A percentile compares a stretch with the other conserved stretches of the same genome.
phyloP scores from a whole-genome alignment of 2,797 vertebrate genomes.

The Adrianichthys oophorus region DNA sequence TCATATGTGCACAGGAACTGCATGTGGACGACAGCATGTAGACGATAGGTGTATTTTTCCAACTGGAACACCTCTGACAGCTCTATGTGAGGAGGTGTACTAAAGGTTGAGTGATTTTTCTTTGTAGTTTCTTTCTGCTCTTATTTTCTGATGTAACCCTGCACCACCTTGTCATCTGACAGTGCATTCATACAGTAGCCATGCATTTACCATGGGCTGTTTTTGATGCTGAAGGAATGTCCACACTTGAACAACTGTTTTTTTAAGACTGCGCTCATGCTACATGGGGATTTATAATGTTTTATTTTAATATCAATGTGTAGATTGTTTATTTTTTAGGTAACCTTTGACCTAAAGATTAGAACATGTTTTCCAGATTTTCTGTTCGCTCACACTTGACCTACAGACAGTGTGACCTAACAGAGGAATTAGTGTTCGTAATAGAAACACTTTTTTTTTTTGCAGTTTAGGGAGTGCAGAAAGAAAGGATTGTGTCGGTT shows the following conservation, averaged over 20 bases:
- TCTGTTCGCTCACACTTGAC: background rate
- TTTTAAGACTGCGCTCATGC: no score
- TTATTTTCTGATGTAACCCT: background rate
- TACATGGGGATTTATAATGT: no score
- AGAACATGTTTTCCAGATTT: slow-evolving; percentile 29
- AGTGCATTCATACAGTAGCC: slow-evolving; percentile 6
- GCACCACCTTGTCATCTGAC: background rate
- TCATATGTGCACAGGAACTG: no score
- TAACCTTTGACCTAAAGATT: slow-evolving; percentile 28
- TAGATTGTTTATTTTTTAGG: background rate
- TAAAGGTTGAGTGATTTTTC: background rate
- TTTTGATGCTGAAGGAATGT: background rate
- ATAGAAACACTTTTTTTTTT: slow-evolving; percentile 29
- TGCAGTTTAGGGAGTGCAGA: slow-evolving; percentile 7
- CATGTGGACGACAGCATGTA: no score
- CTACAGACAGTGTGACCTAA: background rate
- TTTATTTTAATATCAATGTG: no score
- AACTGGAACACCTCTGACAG: background rate
- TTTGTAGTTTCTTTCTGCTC: background rate
- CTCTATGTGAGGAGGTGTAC: background rate
- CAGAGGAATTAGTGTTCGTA: slow-evolving; percentile 17
- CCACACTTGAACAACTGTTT: no score
- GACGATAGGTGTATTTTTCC: background rate
- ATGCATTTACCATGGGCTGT: slow-evolving; percentile 52
- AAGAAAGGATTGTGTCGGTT: slow-evolving; percentile 9